Percentiles rank a stretch among this genome's conserved stretches.
phyloP scores from a whole-genome alignment of 2,797 vertebrate species.

The Gadopsis bispinosus region DNA sequence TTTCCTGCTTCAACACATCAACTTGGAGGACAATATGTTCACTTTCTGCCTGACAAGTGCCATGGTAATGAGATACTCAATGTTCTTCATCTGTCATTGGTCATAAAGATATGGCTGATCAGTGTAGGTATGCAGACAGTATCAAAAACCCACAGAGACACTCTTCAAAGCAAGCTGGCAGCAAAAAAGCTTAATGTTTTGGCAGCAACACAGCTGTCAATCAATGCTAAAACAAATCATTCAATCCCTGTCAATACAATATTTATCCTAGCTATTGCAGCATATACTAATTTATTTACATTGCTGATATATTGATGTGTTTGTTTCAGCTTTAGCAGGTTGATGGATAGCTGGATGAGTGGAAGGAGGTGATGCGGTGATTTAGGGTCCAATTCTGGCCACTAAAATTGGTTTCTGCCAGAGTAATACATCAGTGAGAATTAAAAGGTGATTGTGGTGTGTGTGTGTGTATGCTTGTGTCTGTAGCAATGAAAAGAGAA shows the following conservation, averaged over 20 bases:
- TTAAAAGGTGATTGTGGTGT: conserved; percentile 84
- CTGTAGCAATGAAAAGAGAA: conserved; percentile 23
- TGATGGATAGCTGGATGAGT: conserved; percentile 78
- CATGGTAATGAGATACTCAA: no score
- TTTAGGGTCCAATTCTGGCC: conserved; percentile 85
- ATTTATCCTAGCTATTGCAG: conserved; percentile 74
- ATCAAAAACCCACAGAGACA: conserved; percentile 14
- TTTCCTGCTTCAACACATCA: no score
- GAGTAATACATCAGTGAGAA: conserved; percentile 86
- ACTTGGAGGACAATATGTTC: no score
- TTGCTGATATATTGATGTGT: conserved; percentile 74
- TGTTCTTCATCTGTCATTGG: no score
- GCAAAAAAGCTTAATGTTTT: conserved; percentile 44
- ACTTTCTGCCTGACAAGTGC: no score
- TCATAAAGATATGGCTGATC: no score
- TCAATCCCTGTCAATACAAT: conserved; percentile 72
- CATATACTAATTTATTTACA: conserved; percentile 81
- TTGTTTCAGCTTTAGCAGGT: conserved; percentile 39
- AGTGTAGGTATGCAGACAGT: conserved; percentile 9
- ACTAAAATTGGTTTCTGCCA: conserved; percentile 86
- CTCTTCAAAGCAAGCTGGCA: conserved; percentile 55
- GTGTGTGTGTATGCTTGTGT: conserved; percentile 34
- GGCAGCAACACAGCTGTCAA: conserved; percentile 47
- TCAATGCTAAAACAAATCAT: conserved; percentile 72
- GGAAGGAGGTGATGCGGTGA: conserved; percentile 83